phyloP scores from a whole-genome alignment of 1,140 invertebrate species.

The Polypedilum vanderplanki region DNA sequence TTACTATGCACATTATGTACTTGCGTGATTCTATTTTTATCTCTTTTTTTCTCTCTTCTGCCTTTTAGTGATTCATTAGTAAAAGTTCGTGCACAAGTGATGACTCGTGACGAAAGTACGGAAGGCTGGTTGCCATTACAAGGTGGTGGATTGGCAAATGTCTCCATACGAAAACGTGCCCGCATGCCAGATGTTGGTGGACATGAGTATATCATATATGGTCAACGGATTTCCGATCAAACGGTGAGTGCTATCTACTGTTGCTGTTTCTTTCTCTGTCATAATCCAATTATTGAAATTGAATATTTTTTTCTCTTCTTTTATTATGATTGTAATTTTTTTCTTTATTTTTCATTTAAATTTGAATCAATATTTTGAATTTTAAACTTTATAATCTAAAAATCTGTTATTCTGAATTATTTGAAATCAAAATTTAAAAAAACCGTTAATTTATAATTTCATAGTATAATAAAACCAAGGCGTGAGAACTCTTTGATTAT shows the following conservation, averaged over 20 bases:
- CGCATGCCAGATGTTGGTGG: constrained; percentile 45
- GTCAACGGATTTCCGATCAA: constrained; percentile 84
- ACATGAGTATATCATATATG: constrained; percentile 84
- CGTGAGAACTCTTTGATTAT: no score
- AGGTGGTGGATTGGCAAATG: constrained; percentile 86
- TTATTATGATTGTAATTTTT: constrained; percentile 32
- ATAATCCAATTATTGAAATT: constrained; percentile 7
- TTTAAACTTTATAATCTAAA: no score
- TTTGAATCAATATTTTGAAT: no score
- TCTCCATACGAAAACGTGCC: constrained; percentile 71
- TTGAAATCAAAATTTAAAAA: no score
- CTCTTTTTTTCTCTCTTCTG: constrained; percentile 41
- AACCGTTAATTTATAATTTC: no score
- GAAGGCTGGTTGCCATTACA: constrained; percentile 92
- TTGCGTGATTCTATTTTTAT: constrained; percentile 19
- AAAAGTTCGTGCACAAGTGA: constrained; percentile 94
- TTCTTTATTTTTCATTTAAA: constrained; percentile 30
- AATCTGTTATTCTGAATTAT: no score
- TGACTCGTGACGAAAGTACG: constrained; percentile 93
- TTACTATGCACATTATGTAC: no score
- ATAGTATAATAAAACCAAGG: no score
- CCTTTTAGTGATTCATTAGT: constrained; percentile 78
- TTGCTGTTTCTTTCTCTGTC: background rate
- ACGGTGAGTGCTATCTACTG: constrained; percentile 61
- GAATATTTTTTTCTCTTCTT: background rate